Base-by-base conservation (phyloP, 2,797 vertebrate species). In the Macrochelys suwanniensis region DNA sequence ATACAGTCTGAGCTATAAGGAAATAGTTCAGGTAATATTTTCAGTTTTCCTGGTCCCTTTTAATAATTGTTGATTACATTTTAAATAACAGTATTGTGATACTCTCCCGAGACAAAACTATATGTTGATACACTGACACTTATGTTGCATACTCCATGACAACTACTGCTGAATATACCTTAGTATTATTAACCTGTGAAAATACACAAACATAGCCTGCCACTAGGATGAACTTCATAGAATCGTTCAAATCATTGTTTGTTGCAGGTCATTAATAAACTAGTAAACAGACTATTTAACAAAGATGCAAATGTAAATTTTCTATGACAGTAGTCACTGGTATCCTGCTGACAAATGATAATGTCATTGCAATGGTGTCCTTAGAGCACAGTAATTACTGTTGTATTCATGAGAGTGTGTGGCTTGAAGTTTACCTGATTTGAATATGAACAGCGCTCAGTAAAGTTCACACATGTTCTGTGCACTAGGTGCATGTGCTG, bases 261-360 rank as follows among this genome's bases (percentile, higher is more conserved):
- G 93, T 92, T 94, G 87, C 90, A 97, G 96, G 92, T 96, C 95
- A 97, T 96, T 98, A 96, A 94, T 92, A 97, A 97, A 96, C 82
- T 93, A 97, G 93, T 94, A 96, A 97, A 97, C 90, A 96, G 92
- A 94, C 87, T 95, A 92, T 96, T 96, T 96, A 93, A 93, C 96
- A 89, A 90, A 95, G 97, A 95, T 96, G 93, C 47, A 94, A 97
- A 97, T 97, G 96, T 95, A 97, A 97, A 96, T 97, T 97, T 96
- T 97, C 92, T 90, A 95, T 97, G 96, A 97, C 88, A 96, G 97
- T 96, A 97, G 89, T 95, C 93, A 95, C 51, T 96, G 82, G 82
- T 95, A 92, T 92, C 90, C 77, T 96, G 93, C 85, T 97, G 94
- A 97, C 85, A 97, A 97, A 97, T 95, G 88, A 96, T 93, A 95